Evolutionary conservation across 2,888 invertebrate genomes (phyloP), one percentile per base, ranked within the genome.

Genomic region (Gnatocerus cornutus): DNA sequence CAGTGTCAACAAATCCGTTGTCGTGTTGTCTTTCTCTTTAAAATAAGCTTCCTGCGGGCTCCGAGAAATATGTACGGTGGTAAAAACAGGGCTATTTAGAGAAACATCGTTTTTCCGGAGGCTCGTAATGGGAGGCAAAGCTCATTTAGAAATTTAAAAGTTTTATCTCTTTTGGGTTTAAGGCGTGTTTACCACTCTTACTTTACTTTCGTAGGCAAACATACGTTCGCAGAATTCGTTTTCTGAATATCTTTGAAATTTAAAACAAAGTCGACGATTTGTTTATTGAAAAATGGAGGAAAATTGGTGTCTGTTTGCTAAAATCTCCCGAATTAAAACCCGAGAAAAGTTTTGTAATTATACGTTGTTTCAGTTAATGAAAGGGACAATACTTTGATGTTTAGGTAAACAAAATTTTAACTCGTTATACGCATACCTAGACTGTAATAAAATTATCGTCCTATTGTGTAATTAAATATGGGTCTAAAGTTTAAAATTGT

Each of bases 161-260:
- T 46, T 46, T 46, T 46, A 46, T 46, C 46, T 46, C 46, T 46
- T 46, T 21, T 8, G 46, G 9, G 6, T 46, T 46, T 14, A 46
- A 16, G 46, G 21, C 21, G 46, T n/a, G 8, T 46, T 46, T 46
- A 46, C 14, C 46, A 46, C 46, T 16, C 41, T 10, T 41, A 13
- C 41, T 13, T 41, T n/a, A 37, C 37, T 37, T 37, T 37, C 7
- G 37, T n/a, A 7, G n/a, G 37, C 41, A 41, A 12, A 41, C 41
- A 41, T 12, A 6, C 9, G n/a, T 41, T 41, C 41, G 41, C 3
- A 6, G 41, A 13, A 41, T 41, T 12, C 13, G 41, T 12, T 12
- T 12, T 41, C 1, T 6, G 2, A 12, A 1, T 41, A n/a, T 41
- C 1, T 12, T n/a, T 41, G 41, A 41, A 41, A 13, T n/a, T 2